A percentile compares a stretch with the other conserved stretches of the same genome.
These are phyloP conservation scores for Pogonocherus hispidulus DNA, from an alignment of 2,888 invertebrate genomes.

Conservation along the genomic window DNA sequence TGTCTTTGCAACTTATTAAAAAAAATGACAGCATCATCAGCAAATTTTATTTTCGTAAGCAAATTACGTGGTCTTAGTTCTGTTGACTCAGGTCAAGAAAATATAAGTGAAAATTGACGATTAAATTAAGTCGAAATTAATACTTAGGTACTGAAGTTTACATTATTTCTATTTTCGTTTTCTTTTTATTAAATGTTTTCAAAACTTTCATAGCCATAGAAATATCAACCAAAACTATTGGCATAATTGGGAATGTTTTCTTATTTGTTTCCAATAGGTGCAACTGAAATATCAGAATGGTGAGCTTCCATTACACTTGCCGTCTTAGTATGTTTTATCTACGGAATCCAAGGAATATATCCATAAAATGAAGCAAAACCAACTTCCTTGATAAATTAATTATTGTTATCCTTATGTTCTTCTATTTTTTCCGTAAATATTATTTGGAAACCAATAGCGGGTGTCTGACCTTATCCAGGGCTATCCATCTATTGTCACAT, in stretches of 20 bases:
- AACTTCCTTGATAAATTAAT: constrained; percentile 28
- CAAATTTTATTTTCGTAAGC: constrained; percentile 31
- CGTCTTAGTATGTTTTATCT: too few relatives aligned
- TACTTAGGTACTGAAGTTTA: too few relatives aligned
- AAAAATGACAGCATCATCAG: constrained; percentile 20
- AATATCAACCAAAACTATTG: too few relatives aligned
- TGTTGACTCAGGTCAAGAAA: constrained; percentile 45
- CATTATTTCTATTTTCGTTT: too few relatives aligned
- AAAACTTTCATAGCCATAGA: too few relatives aligned
- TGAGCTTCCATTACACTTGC: too few relatives aligned
- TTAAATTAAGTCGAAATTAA: constrained; percentile 16
- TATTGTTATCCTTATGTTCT: constrained; percentile 23
- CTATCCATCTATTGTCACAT: constrained; percentile 39
- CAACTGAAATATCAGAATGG: too few relatives aligned
- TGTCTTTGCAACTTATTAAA: too few relatives aligned
- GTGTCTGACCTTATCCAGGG: constrained; percentile 43
- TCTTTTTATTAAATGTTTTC: too few relatives aligned
- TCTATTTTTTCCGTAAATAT: constrained; percentile 30
- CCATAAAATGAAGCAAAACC: constrained; percentile 16
- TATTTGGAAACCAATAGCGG: constrained; percentile 39
- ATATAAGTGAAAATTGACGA: constrained; percentile 35
- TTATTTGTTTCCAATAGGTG: too few relatives aligned
- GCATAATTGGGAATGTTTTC: too few relatives aligned
- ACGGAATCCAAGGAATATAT: constrained; percentile 3
- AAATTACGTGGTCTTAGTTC: constrained; percentile 38